Evolutionary conservation across 1,140 invertebrate species (phyloP), one percentile per base, ranked within the genome.

Genomic region (Neodiprion lecontei): DNA sequence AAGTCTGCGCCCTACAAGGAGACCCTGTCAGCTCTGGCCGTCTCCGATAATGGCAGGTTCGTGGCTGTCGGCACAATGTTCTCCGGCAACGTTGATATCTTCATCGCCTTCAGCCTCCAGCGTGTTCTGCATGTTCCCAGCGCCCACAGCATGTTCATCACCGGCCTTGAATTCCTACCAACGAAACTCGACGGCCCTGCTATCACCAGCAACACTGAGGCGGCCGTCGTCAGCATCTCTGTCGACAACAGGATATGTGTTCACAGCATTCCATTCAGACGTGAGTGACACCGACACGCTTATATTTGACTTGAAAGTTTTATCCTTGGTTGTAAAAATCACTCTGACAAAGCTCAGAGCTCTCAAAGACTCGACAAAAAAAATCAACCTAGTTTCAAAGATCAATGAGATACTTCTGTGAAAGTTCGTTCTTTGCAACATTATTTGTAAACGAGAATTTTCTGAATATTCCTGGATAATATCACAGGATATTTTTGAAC

Each of bases 71-170:
- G 97, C 8, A 97, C 96, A 28, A 97, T 98, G 95, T 95, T 95
- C 79, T 94, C 94, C 73, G 97, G 97, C 68, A 95, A 93, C 83
- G 95, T 99, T 9, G 93, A 95, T 74, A 95, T 99, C 79, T 97
- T 96, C 82, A 92, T 97, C 72, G 93, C 96, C 48, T 98, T 97
- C 87, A 98, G 95, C 90, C 90, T 99, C 82, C 95, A 97, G 93
- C 93, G 92, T 83, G 91, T 96, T 68, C 91, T 97, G 76, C 93
- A 94, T 84, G 92, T 97, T 80, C 89, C 92, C 78, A 91, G 92
- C 81, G 96, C 95, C 76, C 97, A 99, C 89, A 94, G 93, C 77
- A 97, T 97, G 92, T 98, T 98, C 89, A 94, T 98, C 50, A 98
- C 97, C 50, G 97, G 96, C 14, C 88, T 98, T 72, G 94, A 96